Conservation (phyloP, 2,888 invertebrate genomes). For the Tiphia femorata region DNA sequence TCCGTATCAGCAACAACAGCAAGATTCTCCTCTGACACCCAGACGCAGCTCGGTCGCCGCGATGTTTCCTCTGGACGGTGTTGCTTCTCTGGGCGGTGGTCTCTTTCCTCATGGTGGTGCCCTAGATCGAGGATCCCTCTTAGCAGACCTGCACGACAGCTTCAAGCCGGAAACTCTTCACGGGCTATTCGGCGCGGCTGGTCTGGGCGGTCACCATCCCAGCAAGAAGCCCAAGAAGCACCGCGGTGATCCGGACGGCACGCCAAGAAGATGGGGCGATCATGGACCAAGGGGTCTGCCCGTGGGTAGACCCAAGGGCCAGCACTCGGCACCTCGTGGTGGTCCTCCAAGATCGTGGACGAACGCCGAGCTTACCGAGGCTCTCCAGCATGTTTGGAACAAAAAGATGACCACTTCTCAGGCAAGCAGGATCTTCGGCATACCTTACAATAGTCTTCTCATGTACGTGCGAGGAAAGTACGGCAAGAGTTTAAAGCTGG, state of each 20-base stretch:
- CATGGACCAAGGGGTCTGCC: constrained; percentile 63
- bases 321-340: constrained; percentile 90
- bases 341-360: constrained; percentile 94
- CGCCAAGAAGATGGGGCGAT: constrained; percentile 61
- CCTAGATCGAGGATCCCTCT: constrained; percentile 53
- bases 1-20: constrained; percentile 47
- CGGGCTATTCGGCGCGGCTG: constrained; percentile 51
- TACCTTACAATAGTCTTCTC: constrained; percentile 91
- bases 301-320: constrained; percentile 89
- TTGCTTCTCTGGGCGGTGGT: constrained; percentile 51
- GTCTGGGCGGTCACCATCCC: constrained; percentile 45
- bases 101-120: constrained; percentile 58
- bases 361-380: constrained; percentile 90
- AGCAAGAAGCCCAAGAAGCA: constrained; percentile 62
- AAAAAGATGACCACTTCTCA: constrained; percentile 95
- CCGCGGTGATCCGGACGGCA: constrained; percentile 40
- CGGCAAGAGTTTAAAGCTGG: constrained; percentile 91
- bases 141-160: constrained; percentile 62
- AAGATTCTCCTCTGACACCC: constrained; percentile 44
- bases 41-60: constrained; percentile 46
- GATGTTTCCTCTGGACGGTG: constrained; percentile 60
- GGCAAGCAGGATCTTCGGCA: constrained; percentile 90
- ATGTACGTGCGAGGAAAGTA: constrained; percentile 95
- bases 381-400: constrained; percentile 94
- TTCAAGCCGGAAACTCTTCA: constrained; percentile 64